These are phyloP conservation scores for Rugalucina vietnamica DNA, from an alignment of 2,888 invertebrate genomes.

Conservation along the genomic window DNA sequence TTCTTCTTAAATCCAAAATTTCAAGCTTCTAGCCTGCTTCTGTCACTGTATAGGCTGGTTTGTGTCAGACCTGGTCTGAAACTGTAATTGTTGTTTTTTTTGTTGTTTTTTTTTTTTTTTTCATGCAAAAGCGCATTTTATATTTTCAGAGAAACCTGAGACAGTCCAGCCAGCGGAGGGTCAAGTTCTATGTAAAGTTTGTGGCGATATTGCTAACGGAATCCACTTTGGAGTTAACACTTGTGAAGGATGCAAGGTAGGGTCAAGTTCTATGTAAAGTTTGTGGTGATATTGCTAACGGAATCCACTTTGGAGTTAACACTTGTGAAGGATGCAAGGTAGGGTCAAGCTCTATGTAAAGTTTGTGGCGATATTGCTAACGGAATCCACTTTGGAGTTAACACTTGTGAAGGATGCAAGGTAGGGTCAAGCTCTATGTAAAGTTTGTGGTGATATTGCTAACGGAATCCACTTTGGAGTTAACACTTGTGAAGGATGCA, in stretches of 20 bases:
- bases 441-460: conserved; percentile 78
- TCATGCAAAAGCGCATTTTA: too few species aligned
- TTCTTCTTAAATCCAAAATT: too few species aligned
- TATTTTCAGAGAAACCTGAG: conserved; percentile 79
- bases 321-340: conserved; percentile 83
- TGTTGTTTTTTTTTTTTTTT: too few species aligned
- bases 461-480: conserved; percentile 81
- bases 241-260: conserved; percentile 82
- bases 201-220: conserved; percentile 82
- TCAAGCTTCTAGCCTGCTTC: too few species aligned
- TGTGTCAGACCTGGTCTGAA: too few species aligned
- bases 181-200: conserved; percentile 80
- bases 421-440: conserved; percentile 77
- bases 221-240: conserved; percentile 82
- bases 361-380: conserved; percentile 82
- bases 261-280: conserved; percentile 81
- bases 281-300: conserved; percentile 81
- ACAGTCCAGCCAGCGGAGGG: conserved; percentile 79
- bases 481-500: conserved; percentile 80
- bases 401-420: conserved; percentile 82
- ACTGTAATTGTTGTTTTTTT: too few species aligned
- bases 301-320: conserved; percentile 81
- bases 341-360: conserved; percentile 79
- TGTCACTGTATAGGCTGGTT: too few species aligned
- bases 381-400: conserved; percentile 82